Evolutionary conservation across 2,888 invertebrate species (phyloP), one percentile per base, ranked within the genome.

Genomic region (Hypomecis punctinalis): DNA sequence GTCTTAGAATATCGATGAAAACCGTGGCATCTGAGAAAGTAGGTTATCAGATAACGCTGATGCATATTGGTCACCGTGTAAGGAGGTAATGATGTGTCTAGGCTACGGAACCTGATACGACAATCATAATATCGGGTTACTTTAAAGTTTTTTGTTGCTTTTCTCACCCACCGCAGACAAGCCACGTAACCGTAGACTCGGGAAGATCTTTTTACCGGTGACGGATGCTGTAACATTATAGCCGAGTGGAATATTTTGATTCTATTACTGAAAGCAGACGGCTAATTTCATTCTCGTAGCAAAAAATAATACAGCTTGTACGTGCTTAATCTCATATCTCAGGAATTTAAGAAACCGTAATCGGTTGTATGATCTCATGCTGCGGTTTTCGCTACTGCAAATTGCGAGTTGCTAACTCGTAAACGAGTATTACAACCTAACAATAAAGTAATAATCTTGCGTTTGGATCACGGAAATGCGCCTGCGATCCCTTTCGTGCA

Each of bases 81-180:
- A 85, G 74, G 82, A 85, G 82, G 83, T 85, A 80, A 84, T 77
- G 75, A 76, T 80, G 84, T 85, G 84, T 85, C 86, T 86, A 87
- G 86, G 86, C 84, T 86, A 90, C 83, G 88, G 84, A 90, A 92
- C 84, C 80, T 73, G 82, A 91, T 76, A 89, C 89, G 78, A 69
- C 76, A 77, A 76, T 79, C 69, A 69, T 79, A 79, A 79, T 89
- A 84, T 93, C 82, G 60, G 67, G 79, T 92, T 87, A 83, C 91
- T 69, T 73, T 74, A 23, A 76, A 75, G 72, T 81, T 83, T 84
- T 88, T 81, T 77, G 70, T 76, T 74, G 74, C 79, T 81, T 82
- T 82, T 76, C 73, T 78, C 79, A 80, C 82, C 83, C 83, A 89
- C 87, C 86, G 79, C 86, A 83, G 77, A 73, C 82, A 84, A 86